Conservation (phyloP, 2,888 invertebrate genomes). For the Stenodema calcarata region DNA sequence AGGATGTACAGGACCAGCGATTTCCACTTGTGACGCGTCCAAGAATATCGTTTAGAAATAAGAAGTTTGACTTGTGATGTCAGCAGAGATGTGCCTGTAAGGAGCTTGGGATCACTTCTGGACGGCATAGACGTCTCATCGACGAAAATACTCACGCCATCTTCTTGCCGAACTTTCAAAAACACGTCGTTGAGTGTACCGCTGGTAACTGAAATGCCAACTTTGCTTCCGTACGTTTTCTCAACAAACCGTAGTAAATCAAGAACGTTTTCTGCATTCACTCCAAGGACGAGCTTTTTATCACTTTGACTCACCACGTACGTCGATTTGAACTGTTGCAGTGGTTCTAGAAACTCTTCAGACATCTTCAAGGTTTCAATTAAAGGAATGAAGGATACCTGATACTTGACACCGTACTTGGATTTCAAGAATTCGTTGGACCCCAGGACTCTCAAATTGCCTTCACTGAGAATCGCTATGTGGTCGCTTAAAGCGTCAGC, state of each 20-base stretch:
- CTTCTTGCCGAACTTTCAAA: constrained; percentile 64
- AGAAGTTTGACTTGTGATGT: background rate
- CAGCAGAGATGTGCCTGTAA: background rate
- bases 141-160: background rate
- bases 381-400: background rate
- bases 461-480: constrained; percentile 83
- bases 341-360: background rate
- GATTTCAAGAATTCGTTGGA: constrained; percentile 83
- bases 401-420: constrained; percentile 62
- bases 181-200: constrained; percentile 95
- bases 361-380: background rate
- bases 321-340: background rate
- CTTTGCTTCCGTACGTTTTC: constrained; percentile 62
- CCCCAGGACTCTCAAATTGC: constrained; percentile 77
- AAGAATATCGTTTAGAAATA: background rate
- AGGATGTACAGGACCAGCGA: background rate
- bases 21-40: background rate
- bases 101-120: background rate
- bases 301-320: background rate
- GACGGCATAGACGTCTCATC: background rate
- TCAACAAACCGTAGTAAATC: background rate
- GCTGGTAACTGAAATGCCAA: constrained; percentile 68
- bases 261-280: background rate
- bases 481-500: constrained; percentile 90
- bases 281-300: background rate